Base-by-base conservation (phyloP, 2,797 vertebrate species). In the Iguana delicatissima region DNA sequence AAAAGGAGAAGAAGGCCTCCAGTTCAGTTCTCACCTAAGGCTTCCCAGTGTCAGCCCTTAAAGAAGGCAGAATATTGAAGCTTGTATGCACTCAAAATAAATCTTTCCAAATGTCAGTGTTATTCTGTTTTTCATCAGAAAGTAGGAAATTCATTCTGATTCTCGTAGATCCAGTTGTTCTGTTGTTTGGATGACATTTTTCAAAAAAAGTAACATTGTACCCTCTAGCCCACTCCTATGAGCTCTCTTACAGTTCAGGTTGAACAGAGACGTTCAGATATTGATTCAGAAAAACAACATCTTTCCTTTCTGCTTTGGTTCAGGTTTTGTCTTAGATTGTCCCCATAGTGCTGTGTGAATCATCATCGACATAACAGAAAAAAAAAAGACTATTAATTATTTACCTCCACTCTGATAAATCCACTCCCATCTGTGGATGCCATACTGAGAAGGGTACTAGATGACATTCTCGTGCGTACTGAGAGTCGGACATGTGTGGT, bases 371-470 rank as follows among this genome's bases (percentile, higher is more conserved):
- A 20, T 29, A 13, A 0, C 7, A 79, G 10, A 29, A 4, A 79
- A 20, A 79, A 20, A 76, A 46, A 46, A 50, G 76, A 32, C 55
- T 83, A 80, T 26, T 80, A 52, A 26, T 0, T 32, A 42, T 97
- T 96, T 91, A 98, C 98, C 98, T 99, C 98, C 92, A 99, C 96
- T 73, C 92, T 91, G 87, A 99, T 96, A 95, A 95, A 97, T 76
- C 97, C 95, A 0, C 35, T 94, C 80, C 96, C 92, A 7, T 97
- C 97, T 4, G 94, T 95, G n/a, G 98, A 98, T 55, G 95, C 93
- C 94, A 98, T 74, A 92, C 97, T 98, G 90, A 99, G 97, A 59
- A 99, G 96, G 73, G 96, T 97, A 82, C 98, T 97, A 0, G 96
- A 95, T 16, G 96, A 24, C 67, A 97, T 79, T 2, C 98, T 97